Evolutionary conservation across 2,888 invertebrate species (phyloP).

Genomic region (Caenorhabditis japonica): DNA sequence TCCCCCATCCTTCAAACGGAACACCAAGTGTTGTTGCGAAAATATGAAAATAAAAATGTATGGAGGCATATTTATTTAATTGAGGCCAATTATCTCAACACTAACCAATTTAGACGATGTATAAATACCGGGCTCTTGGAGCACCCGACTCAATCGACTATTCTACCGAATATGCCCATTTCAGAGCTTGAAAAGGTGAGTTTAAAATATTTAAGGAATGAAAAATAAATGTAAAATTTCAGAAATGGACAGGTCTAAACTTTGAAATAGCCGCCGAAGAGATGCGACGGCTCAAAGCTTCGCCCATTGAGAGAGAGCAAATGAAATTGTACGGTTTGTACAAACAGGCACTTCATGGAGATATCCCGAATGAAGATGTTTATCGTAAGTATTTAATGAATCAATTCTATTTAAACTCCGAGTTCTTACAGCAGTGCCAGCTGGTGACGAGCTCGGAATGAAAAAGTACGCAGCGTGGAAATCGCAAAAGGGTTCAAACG

Average conservation of each 20-base stretch:
- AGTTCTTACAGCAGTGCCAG: conserved; percentile 40
- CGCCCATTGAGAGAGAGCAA: conserved; percentile 58
- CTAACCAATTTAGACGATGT: too few species aligned
- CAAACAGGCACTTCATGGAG: conserved; percentile 68
- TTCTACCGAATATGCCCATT: conserved; percentile 51
- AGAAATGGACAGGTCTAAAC: conserved; percentile 63
- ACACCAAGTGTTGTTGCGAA: too few species aligned
- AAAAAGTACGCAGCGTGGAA: conserved; percentile 62
- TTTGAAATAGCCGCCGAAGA: conserved; percentile 71
- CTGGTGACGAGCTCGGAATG: conserved; percentile 34
- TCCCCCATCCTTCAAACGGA: too few species aligned
- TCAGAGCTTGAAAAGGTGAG: conserved; percentile 52
- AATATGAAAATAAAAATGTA: too few species aligned
- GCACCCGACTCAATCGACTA: too few species aligned
- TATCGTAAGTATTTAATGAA: conserved; percentile 54
- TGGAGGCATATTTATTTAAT: too few species aligned
- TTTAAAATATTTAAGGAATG: background rate
- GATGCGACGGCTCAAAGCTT: conserved; percentile 59
- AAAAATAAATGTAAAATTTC: background rate
- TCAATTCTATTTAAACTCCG: background rate
- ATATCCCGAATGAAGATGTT: conserved; percentile 60
- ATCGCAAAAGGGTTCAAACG: conserved; percentile 44
- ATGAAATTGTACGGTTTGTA: conserved; percentile 64
- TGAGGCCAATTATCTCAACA: too few species aligned
- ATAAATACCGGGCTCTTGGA: too few species aligned